Evolutionary conservation across 1,140 invertebrate species (phyloP), one percentile per base, ranked within the genome.

Genomic region (Aporrectodea caliginosa): DNA sequence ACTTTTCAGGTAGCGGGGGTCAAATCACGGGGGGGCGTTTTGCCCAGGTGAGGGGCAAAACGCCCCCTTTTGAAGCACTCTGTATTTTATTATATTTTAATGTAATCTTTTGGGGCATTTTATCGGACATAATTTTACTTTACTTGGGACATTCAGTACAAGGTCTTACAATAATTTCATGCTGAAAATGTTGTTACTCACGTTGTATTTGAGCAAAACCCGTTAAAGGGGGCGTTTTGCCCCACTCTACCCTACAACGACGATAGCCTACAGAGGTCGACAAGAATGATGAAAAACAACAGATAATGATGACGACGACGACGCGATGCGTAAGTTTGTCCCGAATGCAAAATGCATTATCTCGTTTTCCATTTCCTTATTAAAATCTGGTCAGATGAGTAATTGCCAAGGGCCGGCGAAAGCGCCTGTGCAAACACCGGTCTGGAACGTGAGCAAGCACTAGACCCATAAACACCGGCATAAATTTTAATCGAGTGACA

Each of bases 401-500:
- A 58, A 58, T 58, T 58, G 43, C 43, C 6, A 22, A 12, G 6
- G 6, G 43, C 43, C 43, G 43, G 43, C 43, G 22, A 22, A 6
- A 58, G 43, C 43, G 43, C 43, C 22, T 58, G 43, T 58, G 22
- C 43, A 58, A 6, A 58, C 43, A 22, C 43, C 6, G 22, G 22
- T 6, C 43, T 12, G 43, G 43, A 58, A 58, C 43, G 43, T 58
- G 43, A 58, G 43, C 43, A 58, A 58, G 43, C 43, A 58, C 43
- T 58, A 58, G 6, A 58, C 6, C 43, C 43, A 58, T 58, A 58
- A 58, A 58, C 43, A 22, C 43, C 43, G 43, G 22, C 43, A 58
- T 58, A 58, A 58, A 58, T 58, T 58, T 58, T 58, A 58, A 58
- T 58, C 43, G 43, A 58, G 43, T 58, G 43, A 58, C 43, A 58